These are phyloP conservation scores for Araneus ventricosus DNA, from an alignment of 1,140 invertebrate species.

Conservation along the genomic window DNA sequence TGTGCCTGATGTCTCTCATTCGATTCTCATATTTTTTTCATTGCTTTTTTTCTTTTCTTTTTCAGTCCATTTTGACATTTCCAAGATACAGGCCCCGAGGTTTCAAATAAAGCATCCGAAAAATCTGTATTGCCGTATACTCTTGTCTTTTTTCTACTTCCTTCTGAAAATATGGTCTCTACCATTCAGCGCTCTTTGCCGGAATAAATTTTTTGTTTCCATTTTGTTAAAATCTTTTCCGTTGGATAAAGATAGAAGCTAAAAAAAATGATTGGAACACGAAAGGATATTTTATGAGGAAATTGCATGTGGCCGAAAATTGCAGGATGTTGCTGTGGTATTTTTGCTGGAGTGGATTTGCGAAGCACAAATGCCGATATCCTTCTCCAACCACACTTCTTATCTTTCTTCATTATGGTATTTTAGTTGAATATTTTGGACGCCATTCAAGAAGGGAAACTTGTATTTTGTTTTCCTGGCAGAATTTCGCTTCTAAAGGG, in stretches of 20 bases:
- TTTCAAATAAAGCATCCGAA: not conserved
- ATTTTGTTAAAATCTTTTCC: not conserved
- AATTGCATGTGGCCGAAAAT: not conserved
- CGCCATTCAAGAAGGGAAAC: not conserved
- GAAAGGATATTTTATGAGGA: not conserved
- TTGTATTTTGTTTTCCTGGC: not conserved
- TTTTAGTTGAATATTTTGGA: constrained; percentile 6
- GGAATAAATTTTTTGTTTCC: not conserved
- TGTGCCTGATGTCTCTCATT: not conserved
- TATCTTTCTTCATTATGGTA: not conserved
- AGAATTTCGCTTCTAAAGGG: not conserved
- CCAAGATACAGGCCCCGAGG: not conserved
- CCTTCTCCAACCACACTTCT: not conserved
- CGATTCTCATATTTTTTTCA: not conserved
- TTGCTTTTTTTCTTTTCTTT: no score
- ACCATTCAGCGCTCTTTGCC: not conserved
- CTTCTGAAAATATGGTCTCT: not conserved
- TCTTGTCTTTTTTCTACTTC: not conserved
- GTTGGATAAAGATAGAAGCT: not conserved
- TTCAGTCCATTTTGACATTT: not conserved
- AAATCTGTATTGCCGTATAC: not conserved
- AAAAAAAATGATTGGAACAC: not conserved
- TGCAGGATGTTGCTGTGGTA: not conserved
- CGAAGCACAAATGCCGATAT: not conserved
- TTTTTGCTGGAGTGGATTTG: not conserved